Evolutionary conservation across 35 echinoderm and acorn worm species (phyloP).

Genomic region (Anneissia japonica): DNA sequence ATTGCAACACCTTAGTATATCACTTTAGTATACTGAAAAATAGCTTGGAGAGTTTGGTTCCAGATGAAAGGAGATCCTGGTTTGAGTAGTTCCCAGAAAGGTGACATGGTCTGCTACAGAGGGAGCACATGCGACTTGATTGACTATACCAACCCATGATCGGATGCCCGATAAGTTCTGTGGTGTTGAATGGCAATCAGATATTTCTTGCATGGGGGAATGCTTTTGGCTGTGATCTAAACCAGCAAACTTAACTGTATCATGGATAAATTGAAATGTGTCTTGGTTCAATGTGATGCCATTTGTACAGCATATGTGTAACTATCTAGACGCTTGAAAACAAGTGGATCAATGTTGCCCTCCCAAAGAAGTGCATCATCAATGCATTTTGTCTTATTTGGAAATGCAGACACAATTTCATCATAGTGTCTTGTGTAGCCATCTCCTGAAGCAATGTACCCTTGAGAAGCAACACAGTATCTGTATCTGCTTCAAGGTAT

Average conservation of each 20-base stretch:
- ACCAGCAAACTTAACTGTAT: slow-evolving; percentile 5
- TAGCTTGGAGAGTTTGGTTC: neutral
- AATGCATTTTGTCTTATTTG: neutral
- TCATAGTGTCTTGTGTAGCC: slow-evolving; percentile 1
- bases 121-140: slow-evolving; percentile 29
- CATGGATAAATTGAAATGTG: slow-evolving; percentile 9
- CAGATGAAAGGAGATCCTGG: neutral
- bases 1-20: slow-evolving; percentile 19
- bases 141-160: slow-evolving; percentile 39
- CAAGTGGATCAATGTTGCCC: neutral
- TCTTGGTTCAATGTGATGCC: slow-evolving; percentile 34
- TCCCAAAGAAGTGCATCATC: neutral
- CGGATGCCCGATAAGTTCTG: slow-evolving; percentile 10
- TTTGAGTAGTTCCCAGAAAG: slow-evolving; percentile 36
- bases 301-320: slow-evolving; percentile 3
- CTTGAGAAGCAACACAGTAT: too few species aligned
- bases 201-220: slow-evolving; percentile 8
- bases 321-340: slow-evolving; percentile 15
- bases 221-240: slow-evolving; percentile 16
- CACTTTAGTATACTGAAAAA: slow-evolving; percentile 22
- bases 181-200: slow-evolving; percentile 16
- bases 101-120: slow-evolving; percentile 1
- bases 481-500: too few species aligned
- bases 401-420: neutral
- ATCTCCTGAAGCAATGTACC: slow-evolving; percentile 8